Conservation (phyloP, 2,888 invertebrate species). For the Ichneumoninae sp. region DNA sequence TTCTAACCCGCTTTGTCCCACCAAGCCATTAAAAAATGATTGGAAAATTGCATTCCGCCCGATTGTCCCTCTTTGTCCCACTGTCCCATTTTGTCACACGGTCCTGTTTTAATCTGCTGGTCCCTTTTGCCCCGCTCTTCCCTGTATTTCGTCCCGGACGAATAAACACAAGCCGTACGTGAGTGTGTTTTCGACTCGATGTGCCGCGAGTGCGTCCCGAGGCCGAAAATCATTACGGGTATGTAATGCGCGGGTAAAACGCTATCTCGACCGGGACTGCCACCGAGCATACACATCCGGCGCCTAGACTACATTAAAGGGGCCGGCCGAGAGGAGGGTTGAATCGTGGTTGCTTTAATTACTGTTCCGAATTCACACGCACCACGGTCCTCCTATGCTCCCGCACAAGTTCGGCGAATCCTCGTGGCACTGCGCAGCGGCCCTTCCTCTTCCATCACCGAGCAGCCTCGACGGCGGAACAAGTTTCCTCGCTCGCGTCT, state of each 20-base stretch:
- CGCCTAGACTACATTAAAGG: constrained; percentile 13
- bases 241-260: constrained; percentile 9
- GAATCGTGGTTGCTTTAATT: constrained; percentile 16
- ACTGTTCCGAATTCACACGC: constrained; percentile 11
- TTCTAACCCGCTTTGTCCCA: no score
- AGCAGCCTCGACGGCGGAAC: not conserved
- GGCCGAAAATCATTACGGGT: constrained; percentile 12
- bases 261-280: not conserved
- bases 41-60: no score
- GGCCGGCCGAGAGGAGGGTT: not conserved
- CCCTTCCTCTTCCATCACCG: not conserved
- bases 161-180: not conserved
- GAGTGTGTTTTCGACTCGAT: not conserved
- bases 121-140: no score
- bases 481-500: constrained; percentile 17
- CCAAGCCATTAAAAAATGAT: no score
- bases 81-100: no score
- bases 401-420: not conserved
- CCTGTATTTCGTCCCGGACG: not conserved
- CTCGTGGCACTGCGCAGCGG: not conserved
- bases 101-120: no score
- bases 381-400: not conserved
- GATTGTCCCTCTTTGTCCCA: no score
- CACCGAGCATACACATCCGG: constrained; percentile 1
- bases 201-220: not conserved